Percentiles rank a stretch among this genome's conserved stretches.
phyloP scores from a whole-genome alignment of 2,888 invertebrate species.

The Patella ulyssiponensis region DNA sequence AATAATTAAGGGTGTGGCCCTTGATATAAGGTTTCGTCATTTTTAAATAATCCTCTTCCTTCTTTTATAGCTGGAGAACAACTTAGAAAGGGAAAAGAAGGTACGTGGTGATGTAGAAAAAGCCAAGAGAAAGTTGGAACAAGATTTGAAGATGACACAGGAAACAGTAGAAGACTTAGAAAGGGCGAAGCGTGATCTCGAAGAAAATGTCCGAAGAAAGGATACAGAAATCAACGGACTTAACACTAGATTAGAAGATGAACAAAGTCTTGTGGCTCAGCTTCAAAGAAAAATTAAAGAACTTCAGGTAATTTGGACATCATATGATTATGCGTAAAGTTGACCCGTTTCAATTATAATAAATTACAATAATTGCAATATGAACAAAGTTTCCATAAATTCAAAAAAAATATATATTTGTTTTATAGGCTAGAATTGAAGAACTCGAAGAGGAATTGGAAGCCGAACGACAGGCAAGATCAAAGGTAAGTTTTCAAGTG shows the following conservation, averaged over 20 bases:
- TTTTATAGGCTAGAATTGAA: slow-evolving; percentile 1
- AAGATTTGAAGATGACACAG: slow-evolving; percentile 88
- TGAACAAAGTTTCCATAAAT: too few species aligned
- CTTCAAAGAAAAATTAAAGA: slow-evolving; percentile 99
- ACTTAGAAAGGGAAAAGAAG: slow-evolving; percentile 99
- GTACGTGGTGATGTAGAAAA: slow-evolving; percentile 97
- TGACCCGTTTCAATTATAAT: too few species aligned
- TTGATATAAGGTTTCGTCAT: too few species aligned
- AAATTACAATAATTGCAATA: too few species aligned
- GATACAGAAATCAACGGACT: slow-evolving; percentile 97
- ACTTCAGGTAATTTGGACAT: slow-evolving; percentile 75
- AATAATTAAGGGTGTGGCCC: too few species aligned
- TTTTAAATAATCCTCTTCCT: not conserved
- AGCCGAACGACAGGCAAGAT: not conserved
- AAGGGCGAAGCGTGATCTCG: slow-evolving; percentile 63
- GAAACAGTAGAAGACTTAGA: slow-evolving; percentile 72
- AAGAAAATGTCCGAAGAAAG: slow-evolving; percentile 77
- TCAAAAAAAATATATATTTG: not conserved
- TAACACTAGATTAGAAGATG: slow-evolving; percentile 95
- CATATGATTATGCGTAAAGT: too few species aligned
- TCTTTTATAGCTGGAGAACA: slow-evolving; percentile 84
- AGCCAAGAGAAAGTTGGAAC: slow-evolving; percentile 97
- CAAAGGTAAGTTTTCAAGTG: not conserved
- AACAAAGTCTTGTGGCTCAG: slow-evolving; percentile 95
- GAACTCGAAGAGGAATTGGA: slow-evolving; percentile 1